Evolutionary conservation across 2,888 invertebrate genomes (phyloP), one percentile per base, ranked within the genome.

Genomic region (Ochlodes sylvanus): DNA sequence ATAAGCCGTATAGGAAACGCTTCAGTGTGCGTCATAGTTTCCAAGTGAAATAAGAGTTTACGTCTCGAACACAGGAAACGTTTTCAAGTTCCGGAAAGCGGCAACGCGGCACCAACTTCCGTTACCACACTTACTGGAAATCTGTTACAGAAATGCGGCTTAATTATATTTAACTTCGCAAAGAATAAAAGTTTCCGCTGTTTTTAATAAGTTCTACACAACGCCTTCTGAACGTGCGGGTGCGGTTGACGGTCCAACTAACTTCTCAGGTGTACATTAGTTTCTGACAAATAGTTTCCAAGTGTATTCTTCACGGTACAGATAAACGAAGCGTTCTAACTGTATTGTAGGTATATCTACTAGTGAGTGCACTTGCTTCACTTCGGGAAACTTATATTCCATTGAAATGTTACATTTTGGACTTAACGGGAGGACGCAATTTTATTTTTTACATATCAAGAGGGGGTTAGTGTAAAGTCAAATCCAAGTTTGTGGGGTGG

Each of bases 1-100:
- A n/a, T n/a, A n/a, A n/a, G n/a, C n/a, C n/a, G n/a, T n/a, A n/a
- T n/a, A n/a, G n/a, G n/a, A n/a, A n/a, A n/a, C 5, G 10, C 21
- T 17, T 32, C 12, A 32, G 34, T 65, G 50, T 1, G 44, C 34
- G 57, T 44, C 21, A 6, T 12, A 44, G 50, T 52, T 57, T 57
- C 5, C 21, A 41, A 27, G 50, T 52, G 65, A 65, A 65, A 65
- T 65, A 65, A 65, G 65, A 65, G 58, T 64, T 64, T 17, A 61
- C 50, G 47, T 52, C 57, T n/a, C 21, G 52, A 65, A 65, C 65
- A 65, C 65, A 65, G 58, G 57, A 65, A 65, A 58, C 58, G 65
- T 65, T 65, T 65, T 58, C 65, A 58, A 65, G 27, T 65, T 50
- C 47, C 21, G 50, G 57, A 54, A 34, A 44, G 44, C 58, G 41